Conservation (phyloP, 2,113 vertebrate species). For the Pontoporia blainvillei region DNA sequence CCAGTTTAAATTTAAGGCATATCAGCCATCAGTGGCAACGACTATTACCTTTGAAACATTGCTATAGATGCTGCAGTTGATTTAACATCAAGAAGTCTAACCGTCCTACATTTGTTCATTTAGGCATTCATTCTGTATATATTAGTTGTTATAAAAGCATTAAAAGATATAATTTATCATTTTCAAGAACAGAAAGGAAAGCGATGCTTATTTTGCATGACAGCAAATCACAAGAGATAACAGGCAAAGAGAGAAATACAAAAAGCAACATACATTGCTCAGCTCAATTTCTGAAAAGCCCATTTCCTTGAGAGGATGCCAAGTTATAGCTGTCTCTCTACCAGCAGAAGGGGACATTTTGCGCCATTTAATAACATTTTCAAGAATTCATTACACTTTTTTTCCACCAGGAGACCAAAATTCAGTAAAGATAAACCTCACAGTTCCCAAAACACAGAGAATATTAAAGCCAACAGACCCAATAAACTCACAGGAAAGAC, state of each 20-base stretch:
- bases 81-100: background rate
- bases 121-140: background rate
- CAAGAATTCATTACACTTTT: background rate
- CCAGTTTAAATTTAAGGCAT: background rate
- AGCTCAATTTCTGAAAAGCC: background rate
- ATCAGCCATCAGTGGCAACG: background rate
- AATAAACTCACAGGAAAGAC: background rate
- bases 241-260: background rate
- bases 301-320: background rate
- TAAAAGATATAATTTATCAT: background rate
- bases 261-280: background rate
- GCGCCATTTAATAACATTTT: background rate
- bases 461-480: background rate
- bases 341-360: background rate
- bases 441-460: background rate
- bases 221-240: background rate
- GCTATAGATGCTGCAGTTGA: background rate
- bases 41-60: background rate
- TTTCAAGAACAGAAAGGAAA: background rate
- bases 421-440: background rate
- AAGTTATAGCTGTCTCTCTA: background rate
- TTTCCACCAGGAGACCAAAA: background rate
- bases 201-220: slow-evolving; percentile 2
- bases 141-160: background rate
- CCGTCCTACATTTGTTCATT: background rate